Base-by-base conservation (phyloP, 2,888 invertebrate genomes). In the Harpalus rufipes region DNA sequence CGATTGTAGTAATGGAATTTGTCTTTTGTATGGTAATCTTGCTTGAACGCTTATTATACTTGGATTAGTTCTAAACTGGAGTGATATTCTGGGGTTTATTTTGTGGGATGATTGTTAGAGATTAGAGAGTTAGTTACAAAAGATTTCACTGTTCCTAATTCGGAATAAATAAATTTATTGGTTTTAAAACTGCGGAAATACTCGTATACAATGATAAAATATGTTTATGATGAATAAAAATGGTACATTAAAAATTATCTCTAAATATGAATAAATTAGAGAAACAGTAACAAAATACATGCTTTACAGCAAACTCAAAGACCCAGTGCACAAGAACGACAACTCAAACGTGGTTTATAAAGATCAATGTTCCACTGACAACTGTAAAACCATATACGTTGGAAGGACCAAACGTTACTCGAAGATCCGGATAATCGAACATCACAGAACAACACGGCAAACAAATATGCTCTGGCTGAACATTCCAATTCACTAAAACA, bases 21-120 rank as follows among this genome's bases (percentile, higher is more conserved):
- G 63, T 63, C 18, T 63, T 63, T 63, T 63, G 63, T 63, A 63
- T 63, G 63, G 63, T 63, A 63, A 63, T 63, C 25, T 63, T 18
- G 18, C 5, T 12, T 18, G 21, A 12, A 21, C 5, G 12, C 63
- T 63, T 63, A 63, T 63, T 63, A 63, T 21, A 63, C 21, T 63
- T 63, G 21, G 63, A 63, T 63, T 63, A 63, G 63, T 63, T 63
- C 12, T 21, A 63, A 63, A 63, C 25, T 63, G 63, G 63, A 21
- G 16, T 61, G 16, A 61, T 61, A 18, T 63, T 63, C 21, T 12
- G 10, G 5, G 25, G 63, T 63, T 63, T 63, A 25, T 63, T 21
- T 63, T 25, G 2, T 21, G 25, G 12, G 18, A 25, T 61, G 61
- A 0, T 61, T 32, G 32, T 32, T 32, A 32, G 25, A 25, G 25